Conservation (phyloP, 2,797 vertebrate genomes). For the Halcyon badia region DNA sequence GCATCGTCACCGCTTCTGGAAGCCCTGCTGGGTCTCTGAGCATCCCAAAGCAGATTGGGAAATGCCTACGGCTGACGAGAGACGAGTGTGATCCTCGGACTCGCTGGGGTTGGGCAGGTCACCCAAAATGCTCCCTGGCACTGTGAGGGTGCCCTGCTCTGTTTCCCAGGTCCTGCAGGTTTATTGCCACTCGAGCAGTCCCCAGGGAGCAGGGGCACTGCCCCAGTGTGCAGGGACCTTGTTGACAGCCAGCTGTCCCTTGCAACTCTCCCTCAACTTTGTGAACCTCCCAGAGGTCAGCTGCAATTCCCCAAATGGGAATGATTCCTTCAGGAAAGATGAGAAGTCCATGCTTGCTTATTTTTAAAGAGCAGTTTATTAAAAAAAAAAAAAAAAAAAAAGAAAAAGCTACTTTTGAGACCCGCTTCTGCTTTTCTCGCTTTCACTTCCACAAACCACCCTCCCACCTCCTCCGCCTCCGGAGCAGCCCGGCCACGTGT, state of each 20-base stretch:
- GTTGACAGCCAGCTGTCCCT: neutral
- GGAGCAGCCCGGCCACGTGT: rapidly evolving
- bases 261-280: neutral
- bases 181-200: neutral
- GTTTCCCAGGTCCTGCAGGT: rapidly evolving
- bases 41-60: neutral
- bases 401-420: neutral
- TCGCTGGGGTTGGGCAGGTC: neutral
- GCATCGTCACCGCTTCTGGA: neutral
- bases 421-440: neutral
- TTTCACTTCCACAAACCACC: neutral
- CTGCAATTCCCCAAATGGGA: neutral
- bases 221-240: rapidly evolving
- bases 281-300: neutral
- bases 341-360: neutral
- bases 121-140: rapidly evolving
- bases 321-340: neutral
- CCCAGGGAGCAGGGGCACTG: neutral
- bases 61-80: neutral
- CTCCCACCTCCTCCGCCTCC: neutral
- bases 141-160: neutral
- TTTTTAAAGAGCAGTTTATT: neutral
- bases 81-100: neutral
- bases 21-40: rapidly evolving
- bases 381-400: no score